Evolutionary conservation across 2,113 vertebrate species (phyloP), one percentile per base, ranked within the genome.

Genomic region (Hiodon tergisus): DNA sequence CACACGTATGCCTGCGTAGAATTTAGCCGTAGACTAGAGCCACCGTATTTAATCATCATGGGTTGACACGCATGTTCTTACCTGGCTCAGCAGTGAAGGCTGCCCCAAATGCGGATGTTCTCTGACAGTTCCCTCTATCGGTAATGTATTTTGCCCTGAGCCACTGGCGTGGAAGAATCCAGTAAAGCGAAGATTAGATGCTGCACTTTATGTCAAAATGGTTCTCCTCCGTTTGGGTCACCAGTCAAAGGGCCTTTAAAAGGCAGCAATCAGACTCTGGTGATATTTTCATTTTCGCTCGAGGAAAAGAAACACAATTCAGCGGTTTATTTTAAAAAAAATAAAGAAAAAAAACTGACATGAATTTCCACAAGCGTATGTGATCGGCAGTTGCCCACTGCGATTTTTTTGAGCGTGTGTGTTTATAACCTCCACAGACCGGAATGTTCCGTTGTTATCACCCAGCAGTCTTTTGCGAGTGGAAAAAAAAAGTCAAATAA

Each of bases 81-180:
- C 60, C 72, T 54, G 61, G 31, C 48, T 66, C 53, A 53, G 61
- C 52, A 73, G 50, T 55, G 7, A 63, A 54, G 62, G 3, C 52
- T 65, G 51, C 7, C 16, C 7, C 31, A 65, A 65, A 65, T 16
- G 17, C 51, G 14, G 61, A 16, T 65, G 62, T 31, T 46, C 16
- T 69, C 46, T 68, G 73, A 75, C 73, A 60, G 57, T 63, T 61
- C 55, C 46, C n/a, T 69, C 68, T 61, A 57, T 70, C 71, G 57
- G 67, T 68, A 62, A 10, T 16, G 69, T 53, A 60, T 70, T 52
- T 53, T 48, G 68, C 63, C 63, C 63, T 52, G 68, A 71, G 58
- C 50, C 57, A 70, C 54, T 76, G 75, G 75, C 67, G 70, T 70
- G 67, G 75, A 76, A 70, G 75, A 63, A 71, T 76, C 68, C 75